Conservation (phyloP, 2,113 vertebrate species). For the Phoxinus phoxinus region DNA sequence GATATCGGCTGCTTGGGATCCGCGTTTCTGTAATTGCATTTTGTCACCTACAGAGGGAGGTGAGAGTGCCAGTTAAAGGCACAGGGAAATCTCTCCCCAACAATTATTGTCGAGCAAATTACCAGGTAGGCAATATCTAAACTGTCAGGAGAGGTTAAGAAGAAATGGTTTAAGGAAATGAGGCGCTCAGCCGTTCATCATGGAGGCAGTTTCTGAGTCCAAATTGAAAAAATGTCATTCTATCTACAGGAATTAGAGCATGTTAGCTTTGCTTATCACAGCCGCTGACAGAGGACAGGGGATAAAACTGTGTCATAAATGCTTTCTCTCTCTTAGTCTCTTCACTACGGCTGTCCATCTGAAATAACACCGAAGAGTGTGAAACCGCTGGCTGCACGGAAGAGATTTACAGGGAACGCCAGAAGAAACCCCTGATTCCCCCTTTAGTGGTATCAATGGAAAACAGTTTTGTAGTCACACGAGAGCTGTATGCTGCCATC, state of each 20-base stretch:
- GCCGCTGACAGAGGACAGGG: slow-evolving; percentile 65
- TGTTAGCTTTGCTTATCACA: slow-evolving; percentile 77
- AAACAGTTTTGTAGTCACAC: slow-evolving; percentile 68
- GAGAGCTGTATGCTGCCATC: slow-evolving; percentile 75
- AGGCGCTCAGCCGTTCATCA: slow-evolving; percentile 95
- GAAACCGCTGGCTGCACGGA: neutral
- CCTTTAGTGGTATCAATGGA: slow-evolving; percentile 56
- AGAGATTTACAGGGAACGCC: slow-evolving; percentile 4
- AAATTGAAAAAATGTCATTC: slow-evolving; percentile 85
- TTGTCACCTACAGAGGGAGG: slow-evolving; percentile 99
- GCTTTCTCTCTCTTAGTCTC: slow-evolving; percentile 54
- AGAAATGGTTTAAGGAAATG: slow-evolving; percentile 87
- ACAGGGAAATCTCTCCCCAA: slow-evolving; percentile 86
- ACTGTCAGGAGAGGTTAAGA: slow-evolving; percentile 95
- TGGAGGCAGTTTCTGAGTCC: slow-evolving; percentile 81
- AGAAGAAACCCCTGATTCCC: slow-evolving; percentile 63
- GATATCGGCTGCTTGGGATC: slow-evolving; percentile 78
- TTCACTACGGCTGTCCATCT: slow-evolving; percentile 58
- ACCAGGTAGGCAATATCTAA: slow-evolving; percentile 94
- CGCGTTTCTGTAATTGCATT: slow-evolving; percentile 95
- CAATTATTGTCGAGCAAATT: slow-evolving; percentile 96
- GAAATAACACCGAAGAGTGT: slow-evolving; percentile 53
- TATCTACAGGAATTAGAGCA: slow-evolving; percentile 83
- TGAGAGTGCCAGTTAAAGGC: slow-evolving; percentile 95
- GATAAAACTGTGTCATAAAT: slow-evolving; percentile 30